Evolutionary conservation across 2,797 vertebrate genomes (phyloP), one percentile per base, ranked within the genome.

Genomic region (Caiman crocodilus): DNA sequence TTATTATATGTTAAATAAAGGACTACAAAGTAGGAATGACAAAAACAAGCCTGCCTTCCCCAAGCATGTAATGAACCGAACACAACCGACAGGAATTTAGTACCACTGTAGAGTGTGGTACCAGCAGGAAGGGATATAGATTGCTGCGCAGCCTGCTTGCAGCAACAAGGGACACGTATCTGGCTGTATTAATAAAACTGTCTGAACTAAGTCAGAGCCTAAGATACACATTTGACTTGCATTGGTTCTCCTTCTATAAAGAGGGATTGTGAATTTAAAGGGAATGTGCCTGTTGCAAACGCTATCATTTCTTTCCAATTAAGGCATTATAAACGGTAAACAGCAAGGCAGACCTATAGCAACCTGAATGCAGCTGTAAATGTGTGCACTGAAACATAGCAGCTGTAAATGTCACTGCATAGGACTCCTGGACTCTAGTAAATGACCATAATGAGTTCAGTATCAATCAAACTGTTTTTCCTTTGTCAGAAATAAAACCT

Each of bases 331-430:
- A 67, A 79, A 91, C 35, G 73, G 82, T 57, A 64, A 90, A 67
- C 25, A 30, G 7, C 0, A 0, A n/a, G 79, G 64, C 25, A 83
- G 79, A 56, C n/a, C 32, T 2, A 0, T 12, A 0, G 0, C 23
- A 85, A 30, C 28, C 30, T 79, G 76, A 63, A 76, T 2, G 3
- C 3, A 20, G 65, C 17, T 74, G 1, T 55, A 58, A 58, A 26
- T 1, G n/a, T 11, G 50, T 21, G 4, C 5, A 26, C 81, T 14
- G 69, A 91, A 94, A 91, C 88, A 91, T 79, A 92, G 75, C 92
- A 96, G 92, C 76, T 90, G 76, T 23, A 93, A 93, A 56, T n/a
- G 30, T 85, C 89, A 87, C 80, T 16, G 78, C 56, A 55, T 8
- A 85, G 73, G 86, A 90, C 79, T 87, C 75, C 60, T 2, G 9